phyloP scores from a whole-genome alignment of 2,113 vertebrate genomes.

The Piprites chloris region DNA sequence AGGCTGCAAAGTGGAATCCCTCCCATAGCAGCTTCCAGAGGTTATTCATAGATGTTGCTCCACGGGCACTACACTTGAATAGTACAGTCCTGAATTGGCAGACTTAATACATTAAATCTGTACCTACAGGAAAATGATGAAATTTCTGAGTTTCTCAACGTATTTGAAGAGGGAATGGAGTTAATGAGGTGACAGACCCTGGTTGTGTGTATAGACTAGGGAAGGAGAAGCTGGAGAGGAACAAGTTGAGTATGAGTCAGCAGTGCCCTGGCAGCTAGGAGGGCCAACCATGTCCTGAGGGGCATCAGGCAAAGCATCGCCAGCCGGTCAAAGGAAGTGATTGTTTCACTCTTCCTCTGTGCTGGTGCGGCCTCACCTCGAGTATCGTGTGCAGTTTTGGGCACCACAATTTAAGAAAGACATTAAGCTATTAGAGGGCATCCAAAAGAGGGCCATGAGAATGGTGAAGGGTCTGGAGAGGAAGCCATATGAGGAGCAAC shows the following conservation, averaged over 20 bases:
- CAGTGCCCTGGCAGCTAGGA: not conserved
- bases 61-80: not conserved
- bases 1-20: not conserved
- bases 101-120: not conserved
- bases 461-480: not conserved
- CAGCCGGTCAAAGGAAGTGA: not conserved
- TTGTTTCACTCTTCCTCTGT: not conserved
- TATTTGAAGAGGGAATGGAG: not conserved
- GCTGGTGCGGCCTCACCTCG: accelerated
- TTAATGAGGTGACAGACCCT: not conserved
- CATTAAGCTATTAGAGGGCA: accelerated
- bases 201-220: not conserved
- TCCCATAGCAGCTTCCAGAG: not conserved
- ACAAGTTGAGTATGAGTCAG: accelerated
- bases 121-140: not conserved
- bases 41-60: not conserved
- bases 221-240: not conserved
- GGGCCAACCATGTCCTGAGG: not conserved
- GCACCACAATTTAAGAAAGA: too few relatives aligned
- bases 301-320: not conserved
- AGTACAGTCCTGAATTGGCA: not conserved
- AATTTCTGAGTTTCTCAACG: not conserved
- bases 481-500: not conserved
- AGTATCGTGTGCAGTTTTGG: not conserved
- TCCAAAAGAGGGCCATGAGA: accelerated